A percentile compares a stretch with the other conserved stretches of the same genome.
Conservation (phyloP, 2,797 vertebrate genomes). For the Diglossa cyanea region DNA sequence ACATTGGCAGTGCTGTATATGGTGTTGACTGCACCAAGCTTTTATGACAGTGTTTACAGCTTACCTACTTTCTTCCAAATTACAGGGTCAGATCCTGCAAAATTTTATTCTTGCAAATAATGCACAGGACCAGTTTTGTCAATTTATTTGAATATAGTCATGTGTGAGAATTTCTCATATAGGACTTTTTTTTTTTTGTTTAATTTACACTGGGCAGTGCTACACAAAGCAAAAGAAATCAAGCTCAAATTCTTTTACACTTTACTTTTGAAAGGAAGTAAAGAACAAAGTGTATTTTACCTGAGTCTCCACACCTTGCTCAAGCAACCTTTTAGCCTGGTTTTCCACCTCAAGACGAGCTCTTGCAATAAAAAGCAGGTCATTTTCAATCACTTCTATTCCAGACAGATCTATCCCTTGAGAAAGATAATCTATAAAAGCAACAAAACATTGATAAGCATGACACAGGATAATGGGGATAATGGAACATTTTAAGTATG, state of each 20-base stretch:
- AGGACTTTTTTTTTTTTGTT: background rate
- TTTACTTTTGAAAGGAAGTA: background rate
- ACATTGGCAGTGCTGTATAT: background rate
- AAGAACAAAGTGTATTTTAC: slow-evolving; percentile 69
- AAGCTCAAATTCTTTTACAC: background rate
- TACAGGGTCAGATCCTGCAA: background rate
- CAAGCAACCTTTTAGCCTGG: slow-evolving; percentile 92
- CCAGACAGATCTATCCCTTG: slow-evolving; percentile 95
- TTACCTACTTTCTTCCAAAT: background rate
- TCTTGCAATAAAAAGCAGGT: slow-evolving; percentile 93
- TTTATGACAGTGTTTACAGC: background rate
- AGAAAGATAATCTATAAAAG: slow-evolving; percentile 90
- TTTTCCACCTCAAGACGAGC: slow-evolving; percentile 96
- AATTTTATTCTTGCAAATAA: background rate
- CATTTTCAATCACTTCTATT: slow-evolving; percentile 95
- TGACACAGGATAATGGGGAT: background rate
- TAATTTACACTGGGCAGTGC: background rate
- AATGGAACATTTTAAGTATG: slow-evolving; percentile 2
- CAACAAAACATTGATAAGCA: slow-evolving; percentile 33
- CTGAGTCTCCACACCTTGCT: slow-evolving; percentile 97
- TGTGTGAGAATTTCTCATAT: background rate
- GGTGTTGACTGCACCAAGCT: background rate
- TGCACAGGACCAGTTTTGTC: background rate
- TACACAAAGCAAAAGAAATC: background rate
- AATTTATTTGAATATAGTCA: background rate